These are phyloP conservation scores for Asobara japonica DNA, from an alignment of 1,140 invertebrate genomes.

Conservation along the genomic window DNA sequence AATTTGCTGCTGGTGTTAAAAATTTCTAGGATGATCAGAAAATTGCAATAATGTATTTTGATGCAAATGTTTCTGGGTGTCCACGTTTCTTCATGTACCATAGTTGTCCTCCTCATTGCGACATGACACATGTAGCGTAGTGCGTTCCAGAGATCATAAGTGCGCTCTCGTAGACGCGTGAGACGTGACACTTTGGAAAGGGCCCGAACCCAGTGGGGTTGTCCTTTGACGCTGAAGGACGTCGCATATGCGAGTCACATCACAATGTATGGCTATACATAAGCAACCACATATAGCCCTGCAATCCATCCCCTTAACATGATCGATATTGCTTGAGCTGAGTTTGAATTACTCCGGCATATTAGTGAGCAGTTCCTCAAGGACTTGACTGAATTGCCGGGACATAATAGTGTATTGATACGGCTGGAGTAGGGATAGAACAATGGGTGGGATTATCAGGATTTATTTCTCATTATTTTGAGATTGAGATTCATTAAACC, in stretches of 20 bases:
- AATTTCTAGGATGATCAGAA: too few species aligned
- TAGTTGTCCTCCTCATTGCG: too few species aligned
- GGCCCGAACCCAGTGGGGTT: not conserved
- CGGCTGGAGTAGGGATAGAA: not conserved
- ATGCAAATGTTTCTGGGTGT: too few species aligned
- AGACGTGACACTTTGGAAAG: not conserved
- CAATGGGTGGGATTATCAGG: not conserved
- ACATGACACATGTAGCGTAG: too few species aligned
- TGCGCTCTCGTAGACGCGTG: not conserved
- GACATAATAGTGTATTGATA: constrained; percentile 4
- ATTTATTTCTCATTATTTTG: constrained; percentile 10
- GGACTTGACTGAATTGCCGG: not conserved
- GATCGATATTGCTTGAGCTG: not conserved
- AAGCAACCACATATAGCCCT: not conserved
- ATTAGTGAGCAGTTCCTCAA: constrained; percentile 4
- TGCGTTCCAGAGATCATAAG: not conserved
- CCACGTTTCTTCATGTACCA: too few species aligned
- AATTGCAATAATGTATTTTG: too few species aligned
- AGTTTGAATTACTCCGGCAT: not conserved
- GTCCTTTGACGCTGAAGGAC: not conserved
- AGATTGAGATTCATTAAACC: not conserved
- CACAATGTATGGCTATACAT: not conserved
- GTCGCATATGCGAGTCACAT: not conserved
- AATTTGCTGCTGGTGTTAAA: too few species aligned
- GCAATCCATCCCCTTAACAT: not conserved